A percentile compares a stretch with the other conserved stretches of the same genome.
Conservation (phyloP, 2,888 invertebrate species). For the Diaphora mendica region DNA sequence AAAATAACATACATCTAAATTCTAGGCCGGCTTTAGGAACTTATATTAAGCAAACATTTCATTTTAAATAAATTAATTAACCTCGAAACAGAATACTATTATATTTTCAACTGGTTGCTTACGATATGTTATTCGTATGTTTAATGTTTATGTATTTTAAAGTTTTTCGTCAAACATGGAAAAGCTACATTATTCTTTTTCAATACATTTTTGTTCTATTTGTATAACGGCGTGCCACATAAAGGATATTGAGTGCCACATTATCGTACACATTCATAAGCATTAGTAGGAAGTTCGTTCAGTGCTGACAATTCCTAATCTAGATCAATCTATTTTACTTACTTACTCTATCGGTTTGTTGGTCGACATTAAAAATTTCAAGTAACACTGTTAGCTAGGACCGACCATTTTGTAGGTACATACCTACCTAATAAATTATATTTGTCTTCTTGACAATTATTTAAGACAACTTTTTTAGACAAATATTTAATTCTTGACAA, state of each 20-base stretch:
- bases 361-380: neutral
- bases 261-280: slow-evolving; percentile 19
- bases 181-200: slow-evolving; percentile 17
- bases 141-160: slow-evolving; percentile 11
- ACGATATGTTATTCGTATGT: slow-evolving; percentile 34
- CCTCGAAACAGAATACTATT: slow-evolving; percentile 22
- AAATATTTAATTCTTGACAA: too few relatives aligned
- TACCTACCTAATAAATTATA: neutral
- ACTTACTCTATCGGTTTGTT: neutral
- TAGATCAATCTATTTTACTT: neutral
- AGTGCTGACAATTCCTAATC: neutral
- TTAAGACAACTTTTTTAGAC: too few relatives aligned
- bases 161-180: slow-evolving; percentile 11
- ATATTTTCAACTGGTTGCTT: slow-evolving; percentile 30
- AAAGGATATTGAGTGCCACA: slow-evolving; percentile 33
- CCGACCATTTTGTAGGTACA: neutral
- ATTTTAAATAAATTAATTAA: slow-evolving; percentile 14
- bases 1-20: slow-evolving; percentile 5
- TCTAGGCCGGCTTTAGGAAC: slow-evolving; percentile 43
- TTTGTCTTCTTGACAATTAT: too few relatives aligned
- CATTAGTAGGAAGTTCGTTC: neutral
- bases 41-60: slow-evolving; percentile 1
- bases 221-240: slow-evolving; percentile 27
- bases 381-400: neutral
- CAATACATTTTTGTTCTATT: neutral